Percentiles rank a stretch among this genome's conserved stretches.
Evolutionary conservation across 2,888 invertebrate species (phyloP).

Genomic region (Drosophila monieri): DNA sequence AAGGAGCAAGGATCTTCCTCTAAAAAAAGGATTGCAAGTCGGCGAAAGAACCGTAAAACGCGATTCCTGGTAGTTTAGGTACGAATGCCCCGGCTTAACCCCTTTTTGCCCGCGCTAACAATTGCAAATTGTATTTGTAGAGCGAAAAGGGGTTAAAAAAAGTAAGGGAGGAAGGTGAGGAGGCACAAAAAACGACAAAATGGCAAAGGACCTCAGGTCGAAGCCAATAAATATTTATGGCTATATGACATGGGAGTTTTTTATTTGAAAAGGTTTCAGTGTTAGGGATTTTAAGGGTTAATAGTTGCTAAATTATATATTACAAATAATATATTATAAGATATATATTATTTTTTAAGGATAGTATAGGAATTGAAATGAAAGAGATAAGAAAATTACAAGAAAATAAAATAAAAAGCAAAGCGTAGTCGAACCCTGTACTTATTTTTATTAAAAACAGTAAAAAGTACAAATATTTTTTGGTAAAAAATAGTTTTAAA

Average conservation of each 20-base stretch:
- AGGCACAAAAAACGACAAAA: constrained; percentile 15
- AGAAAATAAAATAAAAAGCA: too few relatives aligned
- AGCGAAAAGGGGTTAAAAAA: constrained; percentile 68
- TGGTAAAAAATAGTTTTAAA: too few relatives aligned
- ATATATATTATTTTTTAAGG: too few relatives aligned
- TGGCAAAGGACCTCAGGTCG: constrained; percentile 15
- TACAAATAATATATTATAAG: too few relatives aligned
- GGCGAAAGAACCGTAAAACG: constrained; percentile 56
- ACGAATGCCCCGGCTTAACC: constrained; percentile 54
- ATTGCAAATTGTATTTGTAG: constrained; percentile 68
- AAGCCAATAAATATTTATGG: not conserved
- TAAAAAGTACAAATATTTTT: too few relatives aligned
- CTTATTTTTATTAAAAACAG: too few relatives aligned
- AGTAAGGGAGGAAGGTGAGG: not conserved
- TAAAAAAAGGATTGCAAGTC: constrained; percentile 23
- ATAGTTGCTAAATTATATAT: not conserved
- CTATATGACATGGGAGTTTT: not conserved
- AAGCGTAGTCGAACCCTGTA: too few relatives aligned
- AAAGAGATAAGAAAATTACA: too few relatives aligned
- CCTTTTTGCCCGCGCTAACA: constrained; percentile 54
- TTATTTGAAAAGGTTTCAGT: not conserved
- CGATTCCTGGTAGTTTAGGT: constrained; percentile 64
- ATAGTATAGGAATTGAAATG: not conserved
- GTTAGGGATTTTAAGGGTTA: not conserved
- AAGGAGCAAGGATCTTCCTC: constrained; percentile 26